Evolutionary conservation across 2,797 vertebrate genomes (phyloP).

Genomic region (Micropoecilia bifurca): DNA sequence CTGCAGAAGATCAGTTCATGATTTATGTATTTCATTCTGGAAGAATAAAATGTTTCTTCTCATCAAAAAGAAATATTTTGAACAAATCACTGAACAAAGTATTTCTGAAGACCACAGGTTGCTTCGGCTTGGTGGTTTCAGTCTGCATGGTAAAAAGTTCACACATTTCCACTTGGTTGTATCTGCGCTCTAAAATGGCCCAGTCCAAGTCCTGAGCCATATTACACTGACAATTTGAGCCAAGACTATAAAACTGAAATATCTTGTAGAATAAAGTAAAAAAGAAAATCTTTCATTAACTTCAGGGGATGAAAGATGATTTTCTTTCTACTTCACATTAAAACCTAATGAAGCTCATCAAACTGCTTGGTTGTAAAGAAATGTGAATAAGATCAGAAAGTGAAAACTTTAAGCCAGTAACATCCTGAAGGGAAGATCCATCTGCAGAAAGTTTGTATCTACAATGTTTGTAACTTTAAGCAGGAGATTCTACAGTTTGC

Average conservation of each 20-base stretch:
- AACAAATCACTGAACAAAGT: background rate
- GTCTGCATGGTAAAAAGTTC: background rate
- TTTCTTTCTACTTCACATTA: background rate
- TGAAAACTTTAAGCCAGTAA: background rate
- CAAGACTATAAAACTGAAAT: background rate
- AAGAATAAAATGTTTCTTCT: background rate
- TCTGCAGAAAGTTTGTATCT: background rate
- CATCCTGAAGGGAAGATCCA: background rate
- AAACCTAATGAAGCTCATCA: background rate
- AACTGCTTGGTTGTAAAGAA: background rate
- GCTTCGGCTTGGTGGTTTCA: background rate
- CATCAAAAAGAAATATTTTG: background rate
- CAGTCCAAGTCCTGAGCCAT: background rate
- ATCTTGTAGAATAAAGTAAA: background rate
- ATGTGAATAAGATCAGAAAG: background rate
- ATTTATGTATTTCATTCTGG: background rate
- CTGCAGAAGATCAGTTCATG: background rate
- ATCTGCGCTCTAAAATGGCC: background rate
- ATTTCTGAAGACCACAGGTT: too few relatives aligned
- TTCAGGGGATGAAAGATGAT: background rate
- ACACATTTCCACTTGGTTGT: background rate
- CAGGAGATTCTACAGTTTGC: background rate
- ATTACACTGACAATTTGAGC: background rate
- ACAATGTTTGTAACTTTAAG: background rate
- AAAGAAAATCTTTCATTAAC: background rate